Conservation (phyloP, 1,140 invertebrate genomes). For the Brachystomella parvula region DNA sequence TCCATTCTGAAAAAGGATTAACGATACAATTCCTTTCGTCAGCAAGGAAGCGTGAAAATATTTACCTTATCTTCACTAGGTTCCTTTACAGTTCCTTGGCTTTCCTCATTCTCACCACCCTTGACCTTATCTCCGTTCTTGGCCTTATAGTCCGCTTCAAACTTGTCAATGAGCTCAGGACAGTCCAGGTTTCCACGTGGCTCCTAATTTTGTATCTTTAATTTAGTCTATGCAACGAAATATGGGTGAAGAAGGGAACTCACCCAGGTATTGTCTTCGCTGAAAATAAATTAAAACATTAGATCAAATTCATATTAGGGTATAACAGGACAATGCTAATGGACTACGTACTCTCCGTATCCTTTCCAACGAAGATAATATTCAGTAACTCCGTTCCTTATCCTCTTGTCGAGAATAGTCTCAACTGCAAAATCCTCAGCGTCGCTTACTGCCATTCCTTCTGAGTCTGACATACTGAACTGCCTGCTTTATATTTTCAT, state of each 20-base stretch:
- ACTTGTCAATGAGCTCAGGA: neutral
- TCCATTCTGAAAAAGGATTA: neutral
- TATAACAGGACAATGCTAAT: too few species aligned
- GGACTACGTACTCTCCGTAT: neutral
- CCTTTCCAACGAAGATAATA: neutral
- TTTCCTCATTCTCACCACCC: neutral
- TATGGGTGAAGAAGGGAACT: too few species aligned
- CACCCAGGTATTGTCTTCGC: too few species aligned
- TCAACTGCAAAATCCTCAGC: neutral
- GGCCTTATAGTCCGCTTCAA: neutral
- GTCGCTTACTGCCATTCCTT: neutral
- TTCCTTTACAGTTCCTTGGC: too few species aligned
- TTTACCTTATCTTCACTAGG: too few species aligned
- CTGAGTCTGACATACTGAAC: neutral
- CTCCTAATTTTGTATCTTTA: too few species aligned
- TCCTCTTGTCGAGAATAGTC: neutral
- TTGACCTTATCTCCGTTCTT: neutral
- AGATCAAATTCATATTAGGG: too few species aligned
- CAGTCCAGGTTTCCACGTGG: constrained; percentile 4
- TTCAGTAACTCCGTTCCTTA: neutral
- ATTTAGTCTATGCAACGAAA: too few species aligned
- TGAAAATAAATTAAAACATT: too few species aligned
- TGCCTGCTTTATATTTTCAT: too few species aligned
- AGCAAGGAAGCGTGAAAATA: too few species aligned
- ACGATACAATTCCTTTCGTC: too few species aligned